Evolutionary conservation across 2,888 invertebrate species (phyloP).

Genomic region (Mantis religiosa): DNA sequence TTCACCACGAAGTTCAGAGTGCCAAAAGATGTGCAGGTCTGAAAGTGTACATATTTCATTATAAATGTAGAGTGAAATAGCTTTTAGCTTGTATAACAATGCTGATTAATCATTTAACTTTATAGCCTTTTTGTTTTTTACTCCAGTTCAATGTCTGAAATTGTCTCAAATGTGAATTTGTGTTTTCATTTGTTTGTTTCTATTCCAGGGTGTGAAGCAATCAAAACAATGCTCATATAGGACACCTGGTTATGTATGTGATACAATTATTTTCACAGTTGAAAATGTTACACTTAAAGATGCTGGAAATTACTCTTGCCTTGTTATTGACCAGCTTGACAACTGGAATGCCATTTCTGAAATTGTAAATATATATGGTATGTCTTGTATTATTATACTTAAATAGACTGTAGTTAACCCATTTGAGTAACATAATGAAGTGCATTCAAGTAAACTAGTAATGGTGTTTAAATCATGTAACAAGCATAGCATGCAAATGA

Average conservation of each 20-base stretch:
- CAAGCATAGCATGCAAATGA: too few species aligned
- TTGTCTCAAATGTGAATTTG: not conserved
- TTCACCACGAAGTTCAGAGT: not conserved
- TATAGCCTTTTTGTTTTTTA: not conserved
- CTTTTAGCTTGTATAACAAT: not conserved
- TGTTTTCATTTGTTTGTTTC: not conserved
- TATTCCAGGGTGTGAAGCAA: not conserved
- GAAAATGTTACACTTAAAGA: constrained; percentile 41
- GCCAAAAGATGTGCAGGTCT: not conserved
- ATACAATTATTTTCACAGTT: not conserved
- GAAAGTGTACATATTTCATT: not conserved
- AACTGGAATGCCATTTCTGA: constrained; percentile 33
- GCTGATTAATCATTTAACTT: too few species aligned
- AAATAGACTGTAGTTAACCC: too few species aligned
- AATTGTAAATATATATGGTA: constrained; percentile 34
- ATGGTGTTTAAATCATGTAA: too few species aligned
- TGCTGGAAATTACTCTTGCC: constrained; percentile 44
- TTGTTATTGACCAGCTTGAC: constrained; percentile 36
- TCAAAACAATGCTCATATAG: too few species aligned
- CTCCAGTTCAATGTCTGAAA: not conserved
- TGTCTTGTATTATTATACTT: not conserved
- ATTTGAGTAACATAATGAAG: too few species aligned
- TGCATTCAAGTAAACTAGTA: too few species aligned
- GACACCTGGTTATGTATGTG: not conserved
- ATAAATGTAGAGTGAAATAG: not conserved